Evolutionary conservation across 2,113 vertebrate species (phyloP), one percentile per base, ranked within the genome.

Genomic region (Phaethon lepturus): DNA sequence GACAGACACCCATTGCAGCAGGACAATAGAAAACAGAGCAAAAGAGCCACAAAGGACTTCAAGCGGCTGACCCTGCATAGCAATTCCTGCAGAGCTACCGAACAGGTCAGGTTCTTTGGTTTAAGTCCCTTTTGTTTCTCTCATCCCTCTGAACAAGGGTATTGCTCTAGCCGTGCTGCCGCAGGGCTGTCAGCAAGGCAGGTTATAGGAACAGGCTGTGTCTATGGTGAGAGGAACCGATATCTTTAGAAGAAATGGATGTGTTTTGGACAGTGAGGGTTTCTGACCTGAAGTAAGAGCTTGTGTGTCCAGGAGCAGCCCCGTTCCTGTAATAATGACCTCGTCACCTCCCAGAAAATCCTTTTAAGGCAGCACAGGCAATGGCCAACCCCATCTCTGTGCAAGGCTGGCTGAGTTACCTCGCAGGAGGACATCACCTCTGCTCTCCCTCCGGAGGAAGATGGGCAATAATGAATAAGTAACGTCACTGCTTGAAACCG

Each of bases 11-110:
- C 10, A 2, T 15, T 15, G 45, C 35, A 22, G 60, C 14, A 26
- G 52, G 59, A 8, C 19, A 62, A 35, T 3, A 9, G n/a, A 42
- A 47, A 88, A 66, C 17, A 31, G 55, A 47, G 20, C 29, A 19
- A 20, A 25, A 73, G 47, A 24, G 15, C 45, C 74, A 31, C 2
- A 1, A 13, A 47, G 19, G 67, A 47, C 23, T 74, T 38, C 11
- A 15, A 29, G 53, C 0, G 2, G 44, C 29, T 10, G 18, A 16
- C 5, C 19, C 45, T 11, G 4, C 1, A 0, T 20, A 25, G n/a
- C 26, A 33, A 25, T 45, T 62, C 56, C 62, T 28, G 38, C 35
- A n/a, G 62, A 75, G 63, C 62, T 64, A 64, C 87, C 17, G 4
- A 42, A 58, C 0, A 1, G 72, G 7, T 53, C 72, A 19, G 17